phyloP scores from a whole-genome alignment of 2,113 vertebrate species.

The Empidonax alnorum region DNA sequence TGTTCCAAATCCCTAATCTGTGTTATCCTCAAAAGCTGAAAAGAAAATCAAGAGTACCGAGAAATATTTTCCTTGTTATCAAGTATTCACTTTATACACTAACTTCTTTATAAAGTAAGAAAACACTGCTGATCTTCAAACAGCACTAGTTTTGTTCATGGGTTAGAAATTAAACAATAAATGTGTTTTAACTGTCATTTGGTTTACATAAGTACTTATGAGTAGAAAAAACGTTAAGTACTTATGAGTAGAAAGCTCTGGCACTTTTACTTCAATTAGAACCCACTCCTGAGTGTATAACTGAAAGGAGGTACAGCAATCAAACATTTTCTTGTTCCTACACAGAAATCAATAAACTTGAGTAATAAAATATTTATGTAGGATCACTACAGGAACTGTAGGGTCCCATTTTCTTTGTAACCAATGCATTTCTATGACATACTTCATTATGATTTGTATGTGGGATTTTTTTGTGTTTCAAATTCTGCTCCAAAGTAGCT shows the following conservation, averaged over 20 bases:
- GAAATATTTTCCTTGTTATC: not conserved
- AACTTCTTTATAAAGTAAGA: not conserved
- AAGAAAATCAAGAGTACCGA: not conserved
- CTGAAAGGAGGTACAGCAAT: not conserved
- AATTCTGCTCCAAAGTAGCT: not conserved
- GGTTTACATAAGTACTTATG: not conserved
- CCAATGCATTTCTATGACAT: not conserved
- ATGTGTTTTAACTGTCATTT: not conserved
- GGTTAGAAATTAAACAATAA: not conserved
- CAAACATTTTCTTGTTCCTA: not conserved
- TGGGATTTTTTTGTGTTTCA: not conserved
- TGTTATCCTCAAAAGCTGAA: not conserved
- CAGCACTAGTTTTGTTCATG: not conserved
- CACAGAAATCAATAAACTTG: not conserved
- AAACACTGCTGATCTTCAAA: not conserved
- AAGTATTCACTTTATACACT: not conserved
- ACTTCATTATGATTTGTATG: not conserved
- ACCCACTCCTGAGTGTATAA: not conserved
- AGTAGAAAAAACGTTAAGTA: not conserved
- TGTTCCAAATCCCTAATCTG: not conserved
- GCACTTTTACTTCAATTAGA: not conserved
- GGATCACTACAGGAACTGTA: not conserved
- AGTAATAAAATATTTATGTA: not conserved
- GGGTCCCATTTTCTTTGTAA: not conserved
- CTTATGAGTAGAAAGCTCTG: not conserved